Evolutionary conservation across 2,113 vertebrate genomes (phyloP), one percentile per base, ranked within the genome.

Genomic region (Cheirogaleus medius): DNA sequence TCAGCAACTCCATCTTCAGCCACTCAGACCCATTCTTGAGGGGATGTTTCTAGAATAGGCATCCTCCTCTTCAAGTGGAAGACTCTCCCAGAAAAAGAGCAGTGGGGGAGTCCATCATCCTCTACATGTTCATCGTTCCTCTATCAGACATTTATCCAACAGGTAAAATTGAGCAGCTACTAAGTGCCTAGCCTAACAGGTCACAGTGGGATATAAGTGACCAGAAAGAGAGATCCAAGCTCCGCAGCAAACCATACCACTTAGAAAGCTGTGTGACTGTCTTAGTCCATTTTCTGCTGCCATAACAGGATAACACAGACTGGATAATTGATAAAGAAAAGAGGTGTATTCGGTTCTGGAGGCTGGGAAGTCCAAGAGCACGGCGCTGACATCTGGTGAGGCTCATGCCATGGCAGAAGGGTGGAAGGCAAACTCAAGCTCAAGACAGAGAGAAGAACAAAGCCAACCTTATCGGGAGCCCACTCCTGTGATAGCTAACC

Each of bases 81-180:
- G 2, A 42, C 54, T 3, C 42, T 63, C 58, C 37, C 11, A 1
- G 34, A 34, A 47, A 20, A 44, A 49, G 10, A n/a, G n/a, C 4
- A 20, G 39, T 0, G 1, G 4, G 0, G n/a, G 20, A 4, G 5
- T 2, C 25, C 15, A 49, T 27, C 42, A 27, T 2, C 4, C 8
- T 2, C 21, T 21, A 2, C 7, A 1, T 5, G 1, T 4, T 3
- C 12, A 0, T 14, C 42, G 13, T 34, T 25, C 73, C 63, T 58
- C 49, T 3, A 0, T 1, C 0, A 3, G 2, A 7, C 23, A 2
- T 1, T 37, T 49, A 47, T 14, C 92, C 63, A 47, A 13, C 32
- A 27, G 21, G 47, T 11, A 49, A 78, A 32, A 56, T 1, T 1
- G 47, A 91, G 63, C 25, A 1, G 18, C 78, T 8, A 0, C 27